A percentile compares a stretch with the other conserved stretches of the same genome.
Evolutionary conservation across 2,797 vertebrate species (phyloP).

Genomic region (Silurus aristotelis): DNA sequence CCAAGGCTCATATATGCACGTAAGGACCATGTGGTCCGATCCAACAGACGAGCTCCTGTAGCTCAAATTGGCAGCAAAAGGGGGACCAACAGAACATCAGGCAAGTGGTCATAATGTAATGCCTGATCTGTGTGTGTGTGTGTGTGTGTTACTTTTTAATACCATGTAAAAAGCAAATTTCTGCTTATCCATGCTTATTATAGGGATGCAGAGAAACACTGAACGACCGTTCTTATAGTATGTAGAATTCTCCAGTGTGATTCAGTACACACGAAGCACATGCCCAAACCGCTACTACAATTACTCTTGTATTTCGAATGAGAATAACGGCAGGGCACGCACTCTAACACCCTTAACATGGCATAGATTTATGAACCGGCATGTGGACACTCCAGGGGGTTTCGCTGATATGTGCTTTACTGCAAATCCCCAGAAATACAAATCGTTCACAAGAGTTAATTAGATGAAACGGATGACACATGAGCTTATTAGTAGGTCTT

Average conservation of each 20-base stretch:
- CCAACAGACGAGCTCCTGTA: no score
- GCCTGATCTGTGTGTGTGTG: no score
- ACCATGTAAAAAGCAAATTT: not conserved
- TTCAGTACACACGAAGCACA: not conserved
- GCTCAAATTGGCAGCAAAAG: no score
- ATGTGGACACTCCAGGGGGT: not conserved
- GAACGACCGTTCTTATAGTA: not conserved
- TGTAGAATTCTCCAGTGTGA: not conserved
- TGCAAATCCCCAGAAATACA: not conserved
- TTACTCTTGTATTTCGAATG: not conserved
- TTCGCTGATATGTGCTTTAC: slow-evolving; percentile 30
- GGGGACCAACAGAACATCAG: no score
- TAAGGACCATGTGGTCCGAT: no score
- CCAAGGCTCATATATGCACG: no score
- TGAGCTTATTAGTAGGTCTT: slow-evolving; percentile 18
- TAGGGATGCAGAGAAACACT: not conserved
- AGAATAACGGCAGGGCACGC: not conserved
- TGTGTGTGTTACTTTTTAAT: not conserved
- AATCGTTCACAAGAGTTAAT: slow-evolving; percentile 33
- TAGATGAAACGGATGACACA: slow-evolving; percentile 36
- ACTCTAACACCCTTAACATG: not conserved
- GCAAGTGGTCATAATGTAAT: no score
- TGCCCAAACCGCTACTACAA: not conserved
- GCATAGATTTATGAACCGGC: slow-evolving; percentile 25
- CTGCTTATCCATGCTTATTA: not conserved